Base-by-base conservation (phyloP, 2,113 vertebrate species). In the Nesoenas mayeri region DNA sequence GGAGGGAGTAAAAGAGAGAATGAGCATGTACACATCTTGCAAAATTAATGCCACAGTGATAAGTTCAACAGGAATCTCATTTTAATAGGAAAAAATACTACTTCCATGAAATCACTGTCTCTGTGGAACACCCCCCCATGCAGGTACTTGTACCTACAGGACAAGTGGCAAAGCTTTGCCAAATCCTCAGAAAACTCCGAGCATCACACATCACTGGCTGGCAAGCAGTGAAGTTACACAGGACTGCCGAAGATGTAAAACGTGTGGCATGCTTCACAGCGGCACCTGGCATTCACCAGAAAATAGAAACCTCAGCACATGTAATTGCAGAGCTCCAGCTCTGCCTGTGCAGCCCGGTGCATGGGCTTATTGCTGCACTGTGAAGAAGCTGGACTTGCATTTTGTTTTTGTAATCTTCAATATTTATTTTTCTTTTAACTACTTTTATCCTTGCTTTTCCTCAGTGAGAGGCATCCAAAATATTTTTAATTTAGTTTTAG, bases 41-140 rank as follows among this genome's bases (percentile, higher is more conserved):
- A 92, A 91, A 95, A 89, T 74, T 79, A 87, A 91, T 81, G 57
- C 42, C 53, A 60, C 25, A 9, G 69, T 31, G 44, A 64, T 57
- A 86, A 80, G 38, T 79, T 95, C 64, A 96, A 56, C 29, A 77
- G 58, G 56, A 89, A 85, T 91, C 62, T 84, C 57, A 87, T 67
- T 81, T 69, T 44, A 77, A 70, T 24, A 60, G 69, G 47, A 73
- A 77, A 90, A 79, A 88, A 12, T 18, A 32, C 51, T 38, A 31
- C 66, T 80, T 80, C 26, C 34, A 18, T 74, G 61, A n/a, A 79
- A 92, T 31, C 20, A 12, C 22, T 40, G 0, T 60, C 51, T 74
- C 60, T 34, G 42, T 38, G 60, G n/a, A 91, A 19, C n/a, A 77
- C 5, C n/a, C 15, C 15, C 17, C n/a, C 31, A 51, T 47, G 60